A percentile compares a stretch with the other conserved stretches of the same genome.
Conservation (phyloP, 2,888 invertebrate genomes). For the Stenichneumon culpator region DNA sequence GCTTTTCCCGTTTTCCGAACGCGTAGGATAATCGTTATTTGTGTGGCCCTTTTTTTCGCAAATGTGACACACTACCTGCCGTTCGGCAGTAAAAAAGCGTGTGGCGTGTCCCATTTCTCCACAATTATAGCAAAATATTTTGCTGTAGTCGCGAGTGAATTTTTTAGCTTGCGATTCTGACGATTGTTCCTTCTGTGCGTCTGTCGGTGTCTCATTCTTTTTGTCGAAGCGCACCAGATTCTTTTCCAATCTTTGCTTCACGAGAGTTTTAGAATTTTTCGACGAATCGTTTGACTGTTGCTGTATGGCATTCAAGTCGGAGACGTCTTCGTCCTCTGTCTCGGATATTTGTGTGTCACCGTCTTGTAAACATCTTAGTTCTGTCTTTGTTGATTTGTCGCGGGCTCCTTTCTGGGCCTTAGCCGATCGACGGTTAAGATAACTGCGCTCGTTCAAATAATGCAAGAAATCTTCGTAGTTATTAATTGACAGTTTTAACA, state of each 20-base stretch:
- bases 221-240: conserved; percentile 53
- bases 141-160: conserved; percentile 24
- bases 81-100: conserved; percentile 43
- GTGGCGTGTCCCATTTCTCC: conserved; percentile 49
- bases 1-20: conserved; percentile 59
- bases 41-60: conserved; percentile 40
- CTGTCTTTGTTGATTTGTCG: conserved; percentile 11
- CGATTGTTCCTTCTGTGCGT: background rate
- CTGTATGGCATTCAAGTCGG: conserved; percentile 24
- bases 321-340: conserved; percentile 11
- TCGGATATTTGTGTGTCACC: background rate
- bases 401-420: conserved; percentile 33
- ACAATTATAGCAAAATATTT: conserved; percentile 57
- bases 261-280: conserved; percentile 48
- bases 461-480: conserved; percentile 46
- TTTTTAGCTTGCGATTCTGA: background rate
- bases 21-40: conserved; percentile 46
- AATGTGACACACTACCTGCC: conserved; percentile 38
- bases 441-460: conserved; percentile 56
- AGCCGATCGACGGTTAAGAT: conserved; percentile 37
- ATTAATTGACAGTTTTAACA: conserved; percentile 34
- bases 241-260: conserved; percentile 45
- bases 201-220: background rate
- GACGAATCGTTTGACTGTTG: conserved; percentile 13
- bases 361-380: conserved; percentile 10